Evolutionary conservation across 2,888 invertebrate species (phyloP), one percentile per base, ranked within the genome.

Genomic region (Drosophila neutralis): DNA sequence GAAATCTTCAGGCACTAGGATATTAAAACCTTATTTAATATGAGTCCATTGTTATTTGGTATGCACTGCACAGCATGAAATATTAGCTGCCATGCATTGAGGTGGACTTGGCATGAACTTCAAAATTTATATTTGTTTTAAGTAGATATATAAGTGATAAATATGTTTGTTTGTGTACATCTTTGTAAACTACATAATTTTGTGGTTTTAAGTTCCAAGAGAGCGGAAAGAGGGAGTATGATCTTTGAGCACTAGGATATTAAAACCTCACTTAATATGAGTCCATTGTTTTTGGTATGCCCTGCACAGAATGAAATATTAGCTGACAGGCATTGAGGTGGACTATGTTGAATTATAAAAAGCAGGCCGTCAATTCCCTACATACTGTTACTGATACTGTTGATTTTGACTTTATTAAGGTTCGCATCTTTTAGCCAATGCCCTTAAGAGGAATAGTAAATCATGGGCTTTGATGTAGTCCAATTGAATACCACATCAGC

Each of bases 31-130:
- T 54, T 15, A 18, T 40, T 76, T 73, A 6, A 35, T 79, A 45
- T 78, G 0, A 71, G 76, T 80, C 79, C 73, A 59, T 27, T 70
- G 53, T 10, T 33, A 35, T 35, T n/a, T 27, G 18, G 4, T 45
- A 78, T 80, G 73, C 80, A 48, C 61, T 76, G 40, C 33, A 6
- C 74, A 66, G 56, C 49, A 45, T 45, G 2, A 18, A 18, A 21
- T 15, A 31, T 27, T 7, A 54, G 36, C 49, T 59, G 68, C 0
- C 42, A 61, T 59, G 76, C 81, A 80, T 80, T 70, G 80, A 80
- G 78, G 57, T 57, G 80, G 80, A 80, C 80, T 71, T 99, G 13
- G 15, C 15, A 15, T 40, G 15, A n/a, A 15, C 21, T 29, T 48
- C 13, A 0, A 38, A 24, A 18, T 67, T 33, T 5, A 42, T n/a